phyloP scores from a whole-genome alignment of 92 coral and sea anemone genomes.

The Phenganax subtilis region DNA sequence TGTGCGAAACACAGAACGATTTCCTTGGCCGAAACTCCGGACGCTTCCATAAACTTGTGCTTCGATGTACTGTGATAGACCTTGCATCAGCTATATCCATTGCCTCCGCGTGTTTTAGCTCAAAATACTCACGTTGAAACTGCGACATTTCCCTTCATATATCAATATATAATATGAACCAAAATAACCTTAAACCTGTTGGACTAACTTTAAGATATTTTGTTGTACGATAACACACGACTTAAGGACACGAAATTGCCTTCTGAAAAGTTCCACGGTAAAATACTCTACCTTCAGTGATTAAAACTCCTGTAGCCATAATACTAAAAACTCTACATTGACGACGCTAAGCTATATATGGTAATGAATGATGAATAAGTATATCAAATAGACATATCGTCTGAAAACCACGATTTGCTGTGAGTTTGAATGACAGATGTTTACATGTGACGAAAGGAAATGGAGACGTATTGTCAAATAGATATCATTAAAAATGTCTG shows the following conservation, averaged over 20 bases:
- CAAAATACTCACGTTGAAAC: slow-evolving; percentile 1
- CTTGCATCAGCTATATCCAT: slow-evolving; percentile 13
- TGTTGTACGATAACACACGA: not conserved
- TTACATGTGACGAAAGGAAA: not conserved
- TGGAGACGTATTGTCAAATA: too few relatives aligned
- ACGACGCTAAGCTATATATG: not conserved
- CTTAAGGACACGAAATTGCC: not conserved
- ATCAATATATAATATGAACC: not conserved
- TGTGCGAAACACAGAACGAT: slow-evolving; percentile 3
- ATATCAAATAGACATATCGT: not conserved
- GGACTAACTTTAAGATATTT: not conserved
- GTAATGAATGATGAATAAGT: slow-evolving; percentile 3
- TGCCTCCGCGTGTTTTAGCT: slow-evolving; percentile 21
- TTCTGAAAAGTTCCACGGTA: not conserved
- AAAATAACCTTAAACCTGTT: not conserved
- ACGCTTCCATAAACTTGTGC: not conserved
- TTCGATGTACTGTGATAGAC: not conserved
- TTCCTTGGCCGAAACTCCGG: not conserved
- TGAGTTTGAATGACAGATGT: slow-evolving; percentile 17
- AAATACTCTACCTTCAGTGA: not conserved
- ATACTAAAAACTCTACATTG: not conserved
- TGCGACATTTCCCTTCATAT: slow-evolving; percentile 4
- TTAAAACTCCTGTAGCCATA: not conserved
- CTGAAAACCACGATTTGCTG: not conserved
- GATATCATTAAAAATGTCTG: too few relatives aligned